Evolutionary conservation across 2,797 vertebrate species (phyloP).

Genomic region (Loriculus beryllinus): DNA sequence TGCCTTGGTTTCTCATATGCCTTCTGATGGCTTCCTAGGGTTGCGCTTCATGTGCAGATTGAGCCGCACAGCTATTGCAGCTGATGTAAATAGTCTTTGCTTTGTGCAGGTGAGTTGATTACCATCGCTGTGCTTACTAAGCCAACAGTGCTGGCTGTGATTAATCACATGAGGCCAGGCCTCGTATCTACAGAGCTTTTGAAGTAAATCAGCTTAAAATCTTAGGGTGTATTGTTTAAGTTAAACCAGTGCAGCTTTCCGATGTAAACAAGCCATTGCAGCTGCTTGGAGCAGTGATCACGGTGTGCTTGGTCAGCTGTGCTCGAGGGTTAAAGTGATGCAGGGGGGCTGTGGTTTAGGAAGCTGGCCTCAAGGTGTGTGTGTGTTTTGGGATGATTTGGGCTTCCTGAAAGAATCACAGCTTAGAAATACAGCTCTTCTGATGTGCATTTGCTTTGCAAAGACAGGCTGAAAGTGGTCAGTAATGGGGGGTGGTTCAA

Average conservation of each 20-base stretch:
- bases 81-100: neutral
- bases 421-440: neutral
- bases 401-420: neutral
- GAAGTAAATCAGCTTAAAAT: constrained; percentile 53
- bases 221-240: constrained; percentile 6
- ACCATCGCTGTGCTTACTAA: neutral
- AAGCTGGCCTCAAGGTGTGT: neutral
- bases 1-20: neutral
- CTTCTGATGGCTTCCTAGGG: neutral
- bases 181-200: constrained; percentile 1
- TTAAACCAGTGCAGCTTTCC: neutral
- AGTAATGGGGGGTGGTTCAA: neutral
- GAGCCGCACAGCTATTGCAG: neutral
- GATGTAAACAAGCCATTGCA: constrained; percentile 24
- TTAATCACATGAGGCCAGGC: neutral
- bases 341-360: neutral
- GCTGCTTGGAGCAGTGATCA: neutral
- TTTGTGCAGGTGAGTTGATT: neutral
- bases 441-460: neutral
- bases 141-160: neutral
- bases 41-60: neutral
- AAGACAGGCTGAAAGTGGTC: neutral
- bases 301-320: neutral
- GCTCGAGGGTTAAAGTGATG: neutral
- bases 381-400: neutral